Conservation (phyloP, 2,797 vertebrate species). For the Danio tinwini region DNA sequence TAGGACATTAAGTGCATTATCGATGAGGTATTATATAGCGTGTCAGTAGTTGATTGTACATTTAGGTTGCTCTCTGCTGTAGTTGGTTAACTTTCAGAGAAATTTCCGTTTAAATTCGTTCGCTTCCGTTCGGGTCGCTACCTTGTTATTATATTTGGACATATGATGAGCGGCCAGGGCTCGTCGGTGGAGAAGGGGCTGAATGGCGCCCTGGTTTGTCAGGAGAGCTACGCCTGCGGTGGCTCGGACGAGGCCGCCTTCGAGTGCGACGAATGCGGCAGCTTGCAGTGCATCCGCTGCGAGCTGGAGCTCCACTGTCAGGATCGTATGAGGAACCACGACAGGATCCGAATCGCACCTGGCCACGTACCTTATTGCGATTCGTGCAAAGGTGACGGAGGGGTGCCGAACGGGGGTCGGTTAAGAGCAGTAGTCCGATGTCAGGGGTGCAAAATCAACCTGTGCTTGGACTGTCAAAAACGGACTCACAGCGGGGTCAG, state of each 20-base stretch:
- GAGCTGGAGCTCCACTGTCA: slow-evolving; percentile 94
- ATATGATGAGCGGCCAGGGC: slow-evolving; percentile 87
- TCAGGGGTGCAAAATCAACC: slow-evolving; percentile 94
- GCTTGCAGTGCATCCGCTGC: slow-evolving; percentile 91
- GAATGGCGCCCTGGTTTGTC: slow-evolving; percentile 84
- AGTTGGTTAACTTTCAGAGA: slow-evolving; percentile 10
- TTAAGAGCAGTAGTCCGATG: slow-evolving; percentile 91
- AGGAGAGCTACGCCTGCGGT: slow-evolving; percentile 96
- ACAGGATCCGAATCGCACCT: slow-evolving; percentile 86
- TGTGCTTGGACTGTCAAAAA: slow-evolving; percentile 96
- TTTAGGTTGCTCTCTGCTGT: slow-evolving; percentile 11
- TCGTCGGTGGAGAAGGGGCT: slow-evolving; percentile 82
- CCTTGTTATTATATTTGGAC: slow-evolving; percentile 54
- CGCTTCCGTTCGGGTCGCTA: slow-evolving; percentile 38
- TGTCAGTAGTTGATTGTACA: background rate
- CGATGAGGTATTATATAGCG: background rate
- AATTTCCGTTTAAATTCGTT: background rate
- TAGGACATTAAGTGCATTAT: background rate
- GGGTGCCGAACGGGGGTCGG: slow-evolving; percentile 72
- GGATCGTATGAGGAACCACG: slow-evolving; percentile 90
- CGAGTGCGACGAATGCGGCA: slow-evolving; percentile 96
- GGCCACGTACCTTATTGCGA: slow-evolving; percentile 94
- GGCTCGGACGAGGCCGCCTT: slow-evolving; percentile 92
- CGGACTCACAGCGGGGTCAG: slow-evolving; percentile 90
- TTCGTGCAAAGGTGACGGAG: slow-evolving; percentile 88